Conservation (phyloP, 2,888 invertebrate species). For the Leptarthrus brevirostris region DNA sequence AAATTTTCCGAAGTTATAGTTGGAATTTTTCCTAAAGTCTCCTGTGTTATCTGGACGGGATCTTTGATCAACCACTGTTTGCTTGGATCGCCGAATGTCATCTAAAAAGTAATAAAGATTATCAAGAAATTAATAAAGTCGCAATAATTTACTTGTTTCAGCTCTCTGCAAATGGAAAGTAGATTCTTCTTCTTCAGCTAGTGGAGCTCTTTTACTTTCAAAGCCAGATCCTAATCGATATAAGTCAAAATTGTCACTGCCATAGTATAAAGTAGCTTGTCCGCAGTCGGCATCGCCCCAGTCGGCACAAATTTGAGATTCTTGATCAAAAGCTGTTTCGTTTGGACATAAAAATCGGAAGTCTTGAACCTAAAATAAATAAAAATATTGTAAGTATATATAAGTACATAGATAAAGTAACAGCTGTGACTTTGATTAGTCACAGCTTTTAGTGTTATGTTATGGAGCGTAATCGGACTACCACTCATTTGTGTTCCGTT, state of each 20-base stretch:
- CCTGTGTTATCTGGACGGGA: constrained; percentile 60
- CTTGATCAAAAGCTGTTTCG: constrained; percentile 90
- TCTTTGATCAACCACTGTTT: constrained; percentile 64
- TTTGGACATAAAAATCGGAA: constrained; percentile 91
- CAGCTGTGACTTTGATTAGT: too few species aligned
- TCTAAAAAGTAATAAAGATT: not conserved
- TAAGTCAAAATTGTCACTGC: constrained; percentile 87
- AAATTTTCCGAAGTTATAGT: not conserved
- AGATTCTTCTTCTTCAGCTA: constrained; percentile 75
- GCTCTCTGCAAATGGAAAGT: constrained; percentile 80
- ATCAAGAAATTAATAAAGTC: too few species aligned
- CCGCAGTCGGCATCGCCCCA: constrained; percentile 92
- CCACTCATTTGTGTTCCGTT: too few species aligned
- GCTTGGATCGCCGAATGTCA: constrained; percentile 63
- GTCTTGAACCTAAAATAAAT: constrained; percentile 73
- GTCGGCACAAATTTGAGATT: constrained; percentile 91
- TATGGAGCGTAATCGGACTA: too few species aligned
- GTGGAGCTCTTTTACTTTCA: constrained; percentile 74
- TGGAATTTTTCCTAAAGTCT: not conserved
- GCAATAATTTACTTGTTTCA: constrained; percentile 74
- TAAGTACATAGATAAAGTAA: too few species aligned
- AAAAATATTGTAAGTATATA: too few species aligned
- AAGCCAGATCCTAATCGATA: constrained; percentile 83
- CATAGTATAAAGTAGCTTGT: constrained; percentile 81
- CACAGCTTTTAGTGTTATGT: too few species aligned